phyloP scores from a whole-genome alignment of 1,140 invertebrate genomes.

The Bombus superbus region DNA sequence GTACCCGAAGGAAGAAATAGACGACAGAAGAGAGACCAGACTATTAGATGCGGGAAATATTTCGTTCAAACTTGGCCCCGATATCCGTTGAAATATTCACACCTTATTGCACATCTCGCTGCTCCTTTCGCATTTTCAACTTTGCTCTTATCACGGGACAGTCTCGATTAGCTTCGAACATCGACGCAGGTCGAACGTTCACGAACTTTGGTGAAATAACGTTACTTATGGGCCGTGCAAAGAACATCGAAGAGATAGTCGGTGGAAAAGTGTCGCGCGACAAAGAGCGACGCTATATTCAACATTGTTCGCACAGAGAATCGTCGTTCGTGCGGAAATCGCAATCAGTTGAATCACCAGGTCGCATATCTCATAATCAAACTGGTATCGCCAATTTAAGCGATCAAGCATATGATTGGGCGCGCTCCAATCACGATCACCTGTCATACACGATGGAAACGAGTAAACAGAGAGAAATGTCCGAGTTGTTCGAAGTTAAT shows the following conservation, averaged over 20 bases:
- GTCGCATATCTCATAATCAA: constrained; percentile 48
- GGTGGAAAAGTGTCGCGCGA: no score
- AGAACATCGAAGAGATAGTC: background rate
- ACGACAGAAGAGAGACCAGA: background rate
- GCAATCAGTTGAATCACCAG: constrained; percentile 43
- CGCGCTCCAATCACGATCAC: constrained; percentile 41
- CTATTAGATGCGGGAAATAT: background rate
- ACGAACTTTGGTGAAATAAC: background rate
- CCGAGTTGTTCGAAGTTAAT: constrained; percentile 45
- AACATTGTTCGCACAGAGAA: background rate
- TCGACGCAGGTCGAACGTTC: background rate
- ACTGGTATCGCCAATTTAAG: constrained; percentile 43
- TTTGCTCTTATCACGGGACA: background rate
- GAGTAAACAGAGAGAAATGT: constrained; percentile 49
- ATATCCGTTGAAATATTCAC: background rate
- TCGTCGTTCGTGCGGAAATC: constrained; percentile 25
- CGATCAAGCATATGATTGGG: constrained; percentile 45
- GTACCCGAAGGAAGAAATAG: no score
- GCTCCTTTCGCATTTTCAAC: background rate
- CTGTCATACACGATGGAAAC: constrained; percentile 36
- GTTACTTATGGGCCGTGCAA: background rate
- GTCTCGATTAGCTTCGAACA: background rate
- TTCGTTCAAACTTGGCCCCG: background rate
- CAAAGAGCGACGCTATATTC: background rate
- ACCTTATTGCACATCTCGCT: no score